These are phyloP conservation scores for Cryptoleucopteryx plumbea DNA, from an alignment of 2,113 vertebrate species.

Conservation along the genomic window DNA sequence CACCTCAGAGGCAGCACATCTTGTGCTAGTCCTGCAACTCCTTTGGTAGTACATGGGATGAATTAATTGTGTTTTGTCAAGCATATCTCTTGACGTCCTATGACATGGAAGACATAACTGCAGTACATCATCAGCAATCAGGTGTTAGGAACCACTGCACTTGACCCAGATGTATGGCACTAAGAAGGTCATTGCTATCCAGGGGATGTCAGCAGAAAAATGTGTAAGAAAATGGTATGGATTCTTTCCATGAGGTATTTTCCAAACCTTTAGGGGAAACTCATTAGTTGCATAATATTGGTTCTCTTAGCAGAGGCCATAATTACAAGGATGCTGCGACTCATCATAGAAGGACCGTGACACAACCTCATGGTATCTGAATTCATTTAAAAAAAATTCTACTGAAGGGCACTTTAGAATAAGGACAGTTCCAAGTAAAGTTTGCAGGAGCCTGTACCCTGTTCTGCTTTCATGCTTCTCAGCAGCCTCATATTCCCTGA, in stretches of 20 bases:
- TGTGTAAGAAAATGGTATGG: not conserved
- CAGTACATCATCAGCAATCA: not conserved
- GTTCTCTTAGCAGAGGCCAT: not conserved
- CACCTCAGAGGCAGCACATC: not conserved
- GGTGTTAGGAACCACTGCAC: not conserved
- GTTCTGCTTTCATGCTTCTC: not conserved
- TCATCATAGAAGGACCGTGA: not conserved
- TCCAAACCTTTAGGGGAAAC: not conserved
- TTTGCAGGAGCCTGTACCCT: not conserved
- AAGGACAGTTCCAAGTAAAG: not conserved
- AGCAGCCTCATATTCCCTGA: not conserved
- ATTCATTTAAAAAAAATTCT: not conserved
- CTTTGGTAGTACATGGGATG: not conserved
- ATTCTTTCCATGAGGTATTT: not conserved
- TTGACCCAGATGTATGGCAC: not conserved
- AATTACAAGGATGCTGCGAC: not conserved
- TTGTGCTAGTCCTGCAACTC: not conserved
- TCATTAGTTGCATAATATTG: not conserved
- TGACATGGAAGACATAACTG: not conserved
- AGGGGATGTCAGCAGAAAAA: not conserved
- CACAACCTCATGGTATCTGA: not conserved
- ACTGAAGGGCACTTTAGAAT: not conserved
- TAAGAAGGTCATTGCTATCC: not conserved
- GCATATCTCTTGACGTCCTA: not conserved
- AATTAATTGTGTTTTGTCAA: not conserved